Base-by-base conservation (phyloP, 2,113 vertebrate species). In the Phoxinus phoxinus region DNA sequence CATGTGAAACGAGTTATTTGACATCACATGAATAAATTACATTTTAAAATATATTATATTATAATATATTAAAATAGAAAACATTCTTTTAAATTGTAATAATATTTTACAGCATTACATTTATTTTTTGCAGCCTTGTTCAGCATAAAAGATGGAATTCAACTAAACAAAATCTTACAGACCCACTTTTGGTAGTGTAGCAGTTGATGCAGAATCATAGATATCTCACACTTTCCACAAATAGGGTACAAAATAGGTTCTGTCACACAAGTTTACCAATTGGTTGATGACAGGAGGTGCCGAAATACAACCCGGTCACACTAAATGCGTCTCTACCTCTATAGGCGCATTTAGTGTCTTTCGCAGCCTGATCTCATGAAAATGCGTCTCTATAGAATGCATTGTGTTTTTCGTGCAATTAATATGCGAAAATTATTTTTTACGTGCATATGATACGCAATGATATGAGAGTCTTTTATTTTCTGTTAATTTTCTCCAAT, bases 41-140 rank as follows among this genome's bases (percentile, higher is more conserved):
- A n/a, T 71, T 71, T 71, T 71, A 11, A 23, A 71, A 30, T 7
- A 58, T 61, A n/a, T n/a, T n/a, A n/a, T n/a, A n/a, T 71, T 71
- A 11, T 11, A 71, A 30, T 7, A 58, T 61, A 37, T 71, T 71
- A 23, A 35, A 69, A 35, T 21, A 35, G 3, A 69, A 69, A 35
- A 19, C 17, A 10, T 69, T 35, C 4, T 12, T 69, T 41, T 2
- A 23, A 41, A 71, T 41, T 41, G 35, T 6, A 71, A 71, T 8
- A 56, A 56, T 56, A 56, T 71, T 41, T 41, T 11, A 41, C 10
- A 23, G 2, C n/a, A 41, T 72, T 35, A 32, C 51, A 2, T 19
- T 3, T 35, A 9, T 71, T 23, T 37, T 37, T 35, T 71, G 19
- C 53, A 56, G 53, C 19, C 6, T 56, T 37, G 32, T 2, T 71